A percentile compares a stretch with the other conserved stretches of the same genome.
Conservation (phyloP, 2,113 vertebrate genomes). For the Galbula dea region DNA sequence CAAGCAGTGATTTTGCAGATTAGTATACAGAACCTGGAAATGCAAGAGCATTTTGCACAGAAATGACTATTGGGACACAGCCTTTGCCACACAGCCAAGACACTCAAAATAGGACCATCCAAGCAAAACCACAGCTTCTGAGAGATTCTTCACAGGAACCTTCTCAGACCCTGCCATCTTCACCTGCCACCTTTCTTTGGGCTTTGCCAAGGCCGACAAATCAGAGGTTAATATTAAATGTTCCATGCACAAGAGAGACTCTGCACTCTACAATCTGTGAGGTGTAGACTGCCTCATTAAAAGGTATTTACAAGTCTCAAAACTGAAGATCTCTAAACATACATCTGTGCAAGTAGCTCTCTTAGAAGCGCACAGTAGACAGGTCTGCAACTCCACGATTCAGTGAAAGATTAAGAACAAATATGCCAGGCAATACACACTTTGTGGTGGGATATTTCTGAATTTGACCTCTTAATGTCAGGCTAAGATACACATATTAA, state of each 20-base stretch:
- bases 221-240: background rate
- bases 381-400: background rate
- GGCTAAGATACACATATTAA: background rate
- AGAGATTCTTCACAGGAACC: background rate
- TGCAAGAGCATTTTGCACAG: background rate
- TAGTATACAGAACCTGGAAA: background rate
- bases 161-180: background rate
- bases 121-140: background rate
- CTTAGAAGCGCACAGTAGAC: background rate
- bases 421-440: background rate
- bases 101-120: background rate
- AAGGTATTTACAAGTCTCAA: background rate
- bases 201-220: background rate
- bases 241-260: background rate
- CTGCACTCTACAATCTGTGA: background rate
- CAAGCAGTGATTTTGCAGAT: background rate
- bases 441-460: background rate
- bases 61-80: background rate
- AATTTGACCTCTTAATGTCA: background rate
- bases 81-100: background rate
- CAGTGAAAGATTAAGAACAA: background rate
- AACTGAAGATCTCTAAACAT: background rate
- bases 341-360: background rate
- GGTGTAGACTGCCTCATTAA: background rate
- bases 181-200: background rate